phyloP scores from a whole-genome alignment of 1,140 invertebrate species.

The Elymnias hypermnestra region DNA sequence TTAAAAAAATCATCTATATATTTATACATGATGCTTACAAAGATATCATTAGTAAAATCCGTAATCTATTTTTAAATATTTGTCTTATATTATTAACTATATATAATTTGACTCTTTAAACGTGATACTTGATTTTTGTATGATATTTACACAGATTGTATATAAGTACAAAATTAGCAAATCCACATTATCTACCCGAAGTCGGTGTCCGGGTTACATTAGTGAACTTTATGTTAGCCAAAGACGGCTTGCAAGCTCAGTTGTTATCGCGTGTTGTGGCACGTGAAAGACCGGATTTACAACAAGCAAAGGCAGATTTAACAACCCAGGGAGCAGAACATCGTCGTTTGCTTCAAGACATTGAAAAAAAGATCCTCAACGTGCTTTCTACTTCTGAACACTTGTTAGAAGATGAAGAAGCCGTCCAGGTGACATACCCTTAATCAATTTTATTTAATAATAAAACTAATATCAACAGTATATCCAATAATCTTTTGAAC shows the following conservation, averaged over 20 bases:
- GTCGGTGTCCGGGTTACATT: constrained; percentile 94
- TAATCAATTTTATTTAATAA: no score
- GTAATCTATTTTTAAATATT: no score
- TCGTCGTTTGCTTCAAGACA: constrained; percentile 93
- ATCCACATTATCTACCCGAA: constrained; percentile 96
- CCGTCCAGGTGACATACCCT: constrained; percentile 82
- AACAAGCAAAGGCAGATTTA: constrained; percentile 92
- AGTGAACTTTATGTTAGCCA: constrained; percentile 96
- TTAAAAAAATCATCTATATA: no score
- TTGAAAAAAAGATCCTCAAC: constrained; percentile 92
- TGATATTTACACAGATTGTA: constrained; percentile 81
- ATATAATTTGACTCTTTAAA: no score
- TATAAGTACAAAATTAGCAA: constrained; percentile 95
- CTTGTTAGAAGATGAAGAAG: constrained; percentile 96
- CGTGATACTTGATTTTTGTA: no score
- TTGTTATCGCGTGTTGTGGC: constrained; percentile 93
- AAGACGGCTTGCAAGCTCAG: constrained; percentile 93
- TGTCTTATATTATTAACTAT: no score
- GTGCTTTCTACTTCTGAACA: constrained; percentile 92
- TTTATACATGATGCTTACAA: no score
- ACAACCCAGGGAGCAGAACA: constrained; percentile 95
- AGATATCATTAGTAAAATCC: no score
- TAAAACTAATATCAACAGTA: no score
- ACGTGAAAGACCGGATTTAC: constrained; percentile 93
- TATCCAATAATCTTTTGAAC: neutral